A percentile compares a stretch with the other conserved stretches of the same genome.
These are phyloP conservation scores for Caretta caretta DNA, from an alignment of 2,113 vertebrate genomes.

Conservation along the genomic window DNA sequence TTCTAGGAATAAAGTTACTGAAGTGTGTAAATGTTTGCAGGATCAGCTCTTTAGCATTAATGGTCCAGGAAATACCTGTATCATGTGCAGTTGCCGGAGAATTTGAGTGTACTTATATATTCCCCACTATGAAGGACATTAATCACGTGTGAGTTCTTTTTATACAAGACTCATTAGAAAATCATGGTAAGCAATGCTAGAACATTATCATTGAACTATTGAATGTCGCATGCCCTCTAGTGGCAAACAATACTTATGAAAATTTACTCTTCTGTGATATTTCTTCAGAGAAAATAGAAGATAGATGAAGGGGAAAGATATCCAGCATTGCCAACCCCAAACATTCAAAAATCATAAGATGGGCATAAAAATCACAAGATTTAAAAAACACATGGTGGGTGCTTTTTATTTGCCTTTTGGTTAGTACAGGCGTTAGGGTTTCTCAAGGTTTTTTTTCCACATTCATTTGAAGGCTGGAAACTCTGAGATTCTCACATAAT, in stretches of 20 bases:
- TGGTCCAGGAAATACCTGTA: not conserved
- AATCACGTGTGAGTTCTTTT: not conserved
- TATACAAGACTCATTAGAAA: not conserved
- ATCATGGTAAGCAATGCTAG: not conserved
- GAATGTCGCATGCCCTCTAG: not conserved
- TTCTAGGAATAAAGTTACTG: not conserved
- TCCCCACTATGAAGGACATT: not conserved
- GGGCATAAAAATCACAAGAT: not conserved
- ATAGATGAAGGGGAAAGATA: fast-evolving
- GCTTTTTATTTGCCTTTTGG: not conserved
- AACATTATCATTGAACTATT: not conserved
- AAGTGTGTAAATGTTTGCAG: not conserved
- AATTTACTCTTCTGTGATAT: not conserved
- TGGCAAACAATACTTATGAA: not conserved
- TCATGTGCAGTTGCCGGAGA: not conserved
- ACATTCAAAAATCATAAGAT: not conserved
- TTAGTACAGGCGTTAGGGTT: not conserved
- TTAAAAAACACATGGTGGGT: not conserved
- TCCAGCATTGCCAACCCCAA: not conserved
- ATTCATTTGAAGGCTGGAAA: not conserved
- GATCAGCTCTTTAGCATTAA: no score
- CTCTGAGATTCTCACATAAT: not conserved
- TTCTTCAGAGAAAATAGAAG: not conserved
- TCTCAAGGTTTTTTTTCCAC: not conserved
- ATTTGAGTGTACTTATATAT: not conserved